Conservation (phyloP, 2,113 vertebrate genomes). For the Amblyornis subalaris region DNA sequence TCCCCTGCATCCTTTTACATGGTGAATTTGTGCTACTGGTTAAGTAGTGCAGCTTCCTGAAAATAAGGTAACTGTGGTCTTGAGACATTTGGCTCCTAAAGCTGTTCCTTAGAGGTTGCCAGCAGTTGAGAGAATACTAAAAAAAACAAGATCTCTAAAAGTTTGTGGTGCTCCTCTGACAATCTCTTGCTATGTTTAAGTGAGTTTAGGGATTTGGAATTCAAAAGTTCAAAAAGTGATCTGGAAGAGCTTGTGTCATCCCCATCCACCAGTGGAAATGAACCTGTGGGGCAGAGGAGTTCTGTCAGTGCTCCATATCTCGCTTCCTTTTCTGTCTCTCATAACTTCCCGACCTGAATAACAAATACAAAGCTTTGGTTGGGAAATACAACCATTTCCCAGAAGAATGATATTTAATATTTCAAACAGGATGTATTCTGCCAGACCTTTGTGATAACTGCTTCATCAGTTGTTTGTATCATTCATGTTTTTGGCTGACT, state of each 20-base stretch:
- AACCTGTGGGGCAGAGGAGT: background rate
- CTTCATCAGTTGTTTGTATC: background rate
- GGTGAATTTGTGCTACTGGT: background rate
- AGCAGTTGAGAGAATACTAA: background rate
- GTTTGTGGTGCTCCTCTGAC: background rate
- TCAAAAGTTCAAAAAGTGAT: background rate
- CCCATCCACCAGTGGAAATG: background rate
- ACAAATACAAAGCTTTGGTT: background rate
- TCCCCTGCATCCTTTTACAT: background rate
- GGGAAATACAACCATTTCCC: background rate
- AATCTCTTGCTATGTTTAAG: background rate
- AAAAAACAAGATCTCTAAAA: background rate
- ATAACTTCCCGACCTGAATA: background rate
- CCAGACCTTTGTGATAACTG: background rate
- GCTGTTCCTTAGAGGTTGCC: background rate
- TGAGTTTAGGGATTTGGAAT: background rate
- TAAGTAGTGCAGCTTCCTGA: background rate
- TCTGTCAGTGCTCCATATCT: background rate
- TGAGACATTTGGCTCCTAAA: background rate
- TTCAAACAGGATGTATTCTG: constrained; percentile 12
- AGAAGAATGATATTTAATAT: background rate
- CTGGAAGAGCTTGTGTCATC: background rate
- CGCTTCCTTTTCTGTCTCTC: background rate
- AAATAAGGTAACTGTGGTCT: background rate
- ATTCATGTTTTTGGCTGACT: background rate